Evolutionary conservation across 2,797 vertebrate species (phyloP), one percentile per base, ranked within the genome.

Genomic region (Melanotaenia parkinsoni): DNA sequence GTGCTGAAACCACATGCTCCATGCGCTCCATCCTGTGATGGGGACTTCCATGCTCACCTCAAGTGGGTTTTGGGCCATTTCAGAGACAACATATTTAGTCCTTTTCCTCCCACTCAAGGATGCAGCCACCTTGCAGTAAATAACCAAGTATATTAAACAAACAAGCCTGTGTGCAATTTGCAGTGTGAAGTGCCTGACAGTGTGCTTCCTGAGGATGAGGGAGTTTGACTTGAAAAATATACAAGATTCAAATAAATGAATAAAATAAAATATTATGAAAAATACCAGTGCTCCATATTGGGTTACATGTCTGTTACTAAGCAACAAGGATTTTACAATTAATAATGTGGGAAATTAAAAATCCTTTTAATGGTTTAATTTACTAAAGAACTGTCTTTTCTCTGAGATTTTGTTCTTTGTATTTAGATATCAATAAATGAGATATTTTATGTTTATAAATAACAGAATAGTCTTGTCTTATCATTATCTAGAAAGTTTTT

Each of bases 251-350:
- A 43, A 43, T 43, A 10, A 43, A 43, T 13, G 53, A 51, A 65
- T 13, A 53, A 59, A 63, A 57, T 54, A 22, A 82, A 67, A 80
- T 87, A 82, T 91, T 85, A 86, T 88, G 66, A 88, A 86, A 78
- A 82, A 86, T 84, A 80, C 80, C 74, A 69, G 68, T 20, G 56
- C 81, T 79, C 91, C 89, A 72, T 78, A 72, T 81, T 37, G 59
- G 68, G 78, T 77, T 53, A 62, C 58, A 88, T 83, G 74, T 81
- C 86, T 88, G 94, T 95, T 94, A 86, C 93, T 91, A 95, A 86
- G 94, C 92, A 94, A 95, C 93, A 43, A 53, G 71, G 73, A 87
- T 88, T 76, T 90, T 93, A 92, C 92, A 94, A 93, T 94, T 94
- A 91, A 93, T 94, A 90, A 93, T 93, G 90, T 92, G 85, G 91